Percentiles rank a stretch among this genome's conserved stretches.
Conservation (phyloP, 2,797 vertebrate species). For the Poecilia wingei region DNA sequence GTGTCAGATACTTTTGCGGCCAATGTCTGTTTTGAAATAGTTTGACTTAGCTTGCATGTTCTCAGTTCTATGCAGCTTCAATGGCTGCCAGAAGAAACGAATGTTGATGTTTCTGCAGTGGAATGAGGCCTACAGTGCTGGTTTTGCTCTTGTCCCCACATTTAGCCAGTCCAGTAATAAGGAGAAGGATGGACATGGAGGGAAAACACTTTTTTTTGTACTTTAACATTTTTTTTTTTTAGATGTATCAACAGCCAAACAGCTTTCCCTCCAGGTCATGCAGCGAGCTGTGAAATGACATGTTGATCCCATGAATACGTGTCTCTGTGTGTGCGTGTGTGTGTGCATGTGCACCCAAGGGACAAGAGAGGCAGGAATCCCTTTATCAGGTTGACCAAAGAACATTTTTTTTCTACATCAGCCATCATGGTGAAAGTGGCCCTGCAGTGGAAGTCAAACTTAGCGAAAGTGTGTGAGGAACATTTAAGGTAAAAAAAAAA, state of each 20-base stretch:
- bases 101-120: slow-evolving; percentile 61
- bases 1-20: not conserved
- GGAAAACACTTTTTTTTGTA: slow-evolving; percentile 35
- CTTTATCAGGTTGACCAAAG: slow-evolving; percentile 29
- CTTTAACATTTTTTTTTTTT: slow-evolving; percentile 36
- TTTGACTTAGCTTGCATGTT: slow-evolving; percentile 30
- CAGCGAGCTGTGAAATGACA: slow-evolving; percentile 71
- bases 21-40: not conserved
- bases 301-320: slow-evolving; percentile 52
- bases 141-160: slow-evolving; percentile 54
- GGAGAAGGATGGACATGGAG: slow-evolving; percentile 37
- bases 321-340: slow-evolving; percentile 10
- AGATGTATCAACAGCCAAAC: slow-evolving; percentile 60
- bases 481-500: slow-evolving; percentile 11
- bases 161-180: slow-evolving; percentile 58
- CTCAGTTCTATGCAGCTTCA: slow-evolving; percentile 26
- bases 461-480: not conserved
- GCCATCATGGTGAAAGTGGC: slow-evolving; percentile 25
- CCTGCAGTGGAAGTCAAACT: slow-evolving; percentile 30
- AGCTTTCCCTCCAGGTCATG: slow-evolving; percentile 51
- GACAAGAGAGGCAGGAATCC: slow-evolving; percentile 26
- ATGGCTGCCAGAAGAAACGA: slow-evolving; percentile 57
- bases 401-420: slow-evolving; percentile 47
- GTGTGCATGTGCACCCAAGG: slow-evolving; percentile 6
- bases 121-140: slow-evolving; percentile 61